Evolutionary conservation across 2,113 vertebrate species (phyloP).

Genomic region (Phalacrocorax pelagicus): DNA sequence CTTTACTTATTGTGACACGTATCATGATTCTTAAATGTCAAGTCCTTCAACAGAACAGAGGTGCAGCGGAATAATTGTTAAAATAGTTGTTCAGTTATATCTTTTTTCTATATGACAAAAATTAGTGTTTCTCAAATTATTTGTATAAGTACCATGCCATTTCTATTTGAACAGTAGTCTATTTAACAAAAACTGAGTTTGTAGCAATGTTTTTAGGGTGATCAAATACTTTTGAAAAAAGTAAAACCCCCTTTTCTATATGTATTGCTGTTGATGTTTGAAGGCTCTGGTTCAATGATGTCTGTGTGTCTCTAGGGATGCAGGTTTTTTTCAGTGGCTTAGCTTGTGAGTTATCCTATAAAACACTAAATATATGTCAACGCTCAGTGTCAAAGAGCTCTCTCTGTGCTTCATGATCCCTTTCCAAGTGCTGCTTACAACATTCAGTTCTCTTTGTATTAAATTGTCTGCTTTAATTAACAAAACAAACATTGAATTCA

Average conservation of each 20-base stretch:
- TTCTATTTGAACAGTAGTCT: background rate
- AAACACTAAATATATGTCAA: background rate
- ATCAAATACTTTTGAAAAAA: background rate
- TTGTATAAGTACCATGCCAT: background rate
- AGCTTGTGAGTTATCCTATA: background rate
- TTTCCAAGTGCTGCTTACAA: background rate
- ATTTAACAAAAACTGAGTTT: background rate
- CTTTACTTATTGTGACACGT: background rate
- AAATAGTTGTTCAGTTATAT: background rate
- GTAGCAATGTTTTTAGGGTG: background rate
- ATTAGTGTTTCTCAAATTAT: background rate
- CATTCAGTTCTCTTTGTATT: background rate
- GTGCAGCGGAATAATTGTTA: background rate
- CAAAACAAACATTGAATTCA: background rate
- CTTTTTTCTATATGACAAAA: background rate
- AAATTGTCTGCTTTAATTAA: background rate
- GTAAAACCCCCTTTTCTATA: fast-evolving
- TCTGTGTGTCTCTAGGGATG: background rate
- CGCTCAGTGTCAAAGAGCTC: background rate
- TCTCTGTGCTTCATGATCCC: background rate
- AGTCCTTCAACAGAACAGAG: background rate
- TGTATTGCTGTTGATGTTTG: background rate
- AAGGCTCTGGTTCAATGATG: background rate
- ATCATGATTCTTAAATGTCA: background rate
- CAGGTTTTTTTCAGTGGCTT: background rate